Evolutionary conservation across 2,888 invertebrate species (phyloP).

Genomic region (Leucoma salicis): DNA sequence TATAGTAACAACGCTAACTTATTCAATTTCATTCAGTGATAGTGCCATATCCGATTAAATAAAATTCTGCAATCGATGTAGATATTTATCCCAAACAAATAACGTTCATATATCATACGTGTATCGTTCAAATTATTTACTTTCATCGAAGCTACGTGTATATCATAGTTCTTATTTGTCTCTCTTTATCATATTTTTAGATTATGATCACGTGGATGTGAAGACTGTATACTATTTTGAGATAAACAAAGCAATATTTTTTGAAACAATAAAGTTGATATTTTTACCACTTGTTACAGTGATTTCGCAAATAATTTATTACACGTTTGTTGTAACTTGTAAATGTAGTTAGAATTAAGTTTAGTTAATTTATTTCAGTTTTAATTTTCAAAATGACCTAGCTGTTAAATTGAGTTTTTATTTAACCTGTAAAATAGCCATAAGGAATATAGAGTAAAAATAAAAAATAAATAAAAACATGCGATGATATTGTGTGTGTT

Average conservation of each 20-base stretch:
- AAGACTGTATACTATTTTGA: background rate
- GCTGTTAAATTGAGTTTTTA: too few relatives aligned
- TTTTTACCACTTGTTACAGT: background rate
- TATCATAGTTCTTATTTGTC: slow-evolving; percentile 33
- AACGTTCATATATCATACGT: slow-evolving; percentile 62
- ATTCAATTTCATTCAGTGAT: too few relatives aligned
- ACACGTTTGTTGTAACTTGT: too few relatives aligned
- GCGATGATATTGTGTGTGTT: too few relatives aligned
- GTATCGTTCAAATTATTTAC: slow-evolving; percentile 62
- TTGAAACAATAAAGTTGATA: background rate
- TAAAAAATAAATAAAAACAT: too few relatives aligned
- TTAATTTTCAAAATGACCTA: too few relatives aligned
- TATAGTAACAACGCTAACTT: background rate
- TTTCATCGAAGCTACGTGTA: slow-evolving; percentile 35
- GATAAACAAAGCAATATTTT: background rate
- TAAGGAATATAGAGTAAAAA: too few relatives aligned
- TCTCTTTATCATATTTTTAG: slow-evolving; percentile 20
- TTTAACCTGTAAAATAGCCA: too few relatives aligned
- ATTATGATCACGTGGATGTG: slow-evolving; percentile 1
- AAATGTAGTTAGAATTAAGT: too few relatives aligned
- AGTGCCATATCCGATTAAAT: slow-evolving; percentile 35
- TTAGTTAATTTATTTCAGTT: too few relatives aligned
- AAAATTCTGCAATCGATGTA: slow-evolving; percentile 9
- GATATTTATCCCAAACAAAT: slow-evolving; percentile 63
- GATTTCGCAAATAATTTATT: too few relatives aligned